Evolutionary conservation across 2,797 vertebrate species (phyloP).

Genomic region (Odontamblyopus lacepedii): DNA sequence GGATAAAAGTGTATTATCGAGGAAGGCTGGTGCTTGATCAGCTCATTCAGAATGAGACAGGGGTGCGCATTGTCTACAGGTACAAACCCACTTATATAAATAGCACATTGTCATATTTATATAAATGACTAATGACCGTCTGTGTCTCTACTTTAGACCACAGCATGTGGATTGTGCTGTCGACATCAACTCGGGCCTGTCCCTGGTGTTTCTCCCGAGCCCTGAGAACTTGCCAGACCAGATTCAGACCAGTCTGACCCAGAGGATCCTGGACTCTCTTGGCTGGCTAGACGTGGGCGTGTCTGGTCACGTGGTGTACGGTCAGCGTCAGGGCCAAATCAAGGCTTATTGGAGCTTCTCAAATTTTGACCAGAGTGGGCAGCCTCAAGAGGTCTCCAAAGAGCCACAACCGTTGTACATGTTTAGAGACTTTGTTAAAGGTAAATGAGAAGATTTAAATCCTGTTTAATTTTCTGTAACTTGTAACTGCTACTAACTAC

Average conservation of each 20-base stretch:
- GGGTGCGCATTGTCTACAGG: slow-evolving; percentile 79
- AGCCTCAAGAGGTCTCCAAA: slow-evolving; percentile 76
- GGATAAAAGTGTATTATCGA: slow-evolving; percentile 80
- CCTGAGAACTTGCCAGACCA: slow-evolving; percentile 66
- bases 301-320: slow-evolving; percentile 54
- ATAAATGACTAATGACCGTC: background rate
- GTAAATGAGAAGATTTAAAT: slow-evolving; percentile 54
- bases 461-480: background rate
- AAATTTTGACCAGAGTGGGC: slow-evolving; percentile 67
- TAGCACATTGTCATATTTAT: background rate
- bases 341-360: slow-evolving; percentile 81
- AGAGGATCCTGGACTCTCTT: slow-evolving; percentile 75
- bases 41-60: slow-evolving; percentile 68
- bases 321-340: slow-evolving; percentile 74
- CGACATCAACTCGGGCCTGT: slow-evolving; percentile 47
- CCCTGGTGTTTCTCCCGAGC: slow-evolving; percentile 76
- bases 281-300: slow-evolving; percentile 77
- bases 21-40: slow-evolving; percentile 75
- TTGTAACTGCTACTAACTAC: slow-evolving; percentile 2
- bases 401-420: slow-evolving; percentile 64
- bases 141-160: slow-evolving; percentile 47
- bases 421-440: slow-evolving; percentile 74
- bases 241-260: slow-evolving; percentile 67
- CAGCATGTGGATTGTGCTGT: slow-evolving; percentile 9
- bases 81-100: slow-evolving; percentile 15